phyloP scores from a whole-genome alignment of 2,888 invertebrate genomes.

The Silvanus unidentatus region DNA sequence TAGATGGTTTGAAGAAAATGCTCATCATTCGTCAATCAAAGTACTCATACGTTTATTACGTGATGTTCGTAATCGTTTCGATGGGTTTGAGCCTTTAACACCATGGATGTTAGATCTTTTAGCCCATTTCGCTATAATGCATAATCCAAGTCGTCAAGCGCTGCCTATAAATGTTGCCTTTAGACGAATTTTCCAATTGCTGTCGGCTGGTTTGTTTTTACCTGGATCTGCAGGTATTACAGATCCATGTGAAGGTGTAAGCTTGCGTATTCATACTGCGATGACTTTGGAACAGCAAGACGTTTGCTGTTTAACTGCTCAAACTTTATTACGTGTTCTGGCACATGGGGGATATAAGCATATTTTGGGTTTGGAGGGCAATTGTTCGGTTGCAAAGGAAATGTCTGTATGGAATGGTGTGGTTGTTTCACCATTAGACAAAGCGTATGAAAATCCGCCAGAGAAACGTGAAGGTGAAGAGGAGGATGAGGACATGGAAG shows the following conservation, averaged over 20 bases:
- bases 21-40: conserved; percentile 94
- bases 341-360: conserved; percentile 92
- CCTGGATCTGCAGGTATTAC: conserved; percentile 90
- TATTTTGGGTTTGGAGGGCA: conserved; percentile 66
- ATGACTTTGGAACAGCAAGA: conserved; percentile 91
- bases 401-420: conserved; percentile 97
- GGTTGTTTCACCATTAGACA: conserved; percentile 90
- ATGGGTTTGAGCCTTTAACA: conserved; percentile 83
- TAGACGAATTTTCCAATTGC: conserved; percentile 79
- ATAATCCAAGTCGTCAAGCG: conserved; percentile 89
- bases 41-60: conserved; percentile 85
- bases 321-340: conserved; percentile 84
- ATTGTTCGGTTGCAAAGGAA: conserved; percentile 59
- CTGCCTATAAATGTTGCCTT: conserved; percentile 89
- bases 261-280: conserved; percentile 82
- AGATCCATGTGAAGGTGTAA: conserved; percentile 90
- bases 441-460: conserved; percentile 79
- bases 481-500: conserved; percentile 63
- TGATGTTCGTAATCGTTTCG: conserved; percentile 83
- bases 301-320: conserved; percentile 87
- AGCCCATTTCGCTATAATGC: conserved; percentile 94
- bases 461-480: conserved; percentile 70
- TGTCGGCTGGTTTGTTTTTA: conserved; percentile 90
- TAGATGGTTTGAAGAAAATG: conserved; percentile 97
- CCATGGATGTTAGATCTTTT: conserved; percentile 96